phyloP scores from a whole-genome alignment of 2,797 vertebrate species.

The Anomalospiza imberbis region DNA sequence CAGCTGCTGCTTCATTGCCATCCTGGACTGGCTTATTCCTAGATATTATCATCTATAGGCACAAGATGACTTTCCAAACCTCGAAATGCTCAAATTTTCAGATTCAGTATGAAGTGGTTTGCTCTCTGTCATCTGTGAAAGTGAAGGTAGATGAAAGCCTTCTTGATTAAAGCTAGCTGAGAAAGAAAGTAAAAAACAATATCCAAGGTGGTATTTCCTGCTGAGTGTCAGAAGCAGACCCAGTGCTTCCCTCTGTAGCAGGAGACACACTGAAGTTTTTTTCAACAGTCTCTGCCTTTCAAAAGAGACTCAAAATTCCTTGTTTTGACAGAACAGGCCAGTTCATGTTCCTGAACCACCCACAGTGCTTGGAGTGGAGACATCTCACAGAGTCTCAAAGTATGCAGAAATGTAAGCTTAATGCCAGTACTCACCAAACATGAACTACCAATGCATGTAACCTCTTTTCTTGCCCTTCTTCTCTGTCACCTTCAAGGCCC shows the following conservation, averaged over 20 bases:
- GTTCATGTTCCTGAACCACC: not conserved
- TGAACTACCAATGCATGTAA: not conserved
- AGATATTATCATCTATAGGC: not conserved
- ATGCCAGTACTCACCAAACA: not conserved
- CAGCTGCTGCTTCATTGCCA: not conserved
- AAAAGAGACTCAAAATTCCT: not conserved
- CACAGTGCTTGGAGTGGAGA: not conserved
- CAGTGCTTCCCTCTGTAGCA: not conserved
- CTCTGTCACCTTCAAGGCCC: not conserved
- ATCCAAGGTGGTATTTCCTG: not conserved
- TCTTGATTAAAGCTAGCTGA: not conserved
- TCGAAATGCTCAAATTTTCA: not conserved
- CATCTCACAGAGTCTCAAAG: not conserved
- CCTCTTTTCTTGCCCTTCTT: not conserved
- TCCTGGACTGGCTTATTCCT: not conserved
- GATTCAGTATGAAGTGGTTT: not conserved
- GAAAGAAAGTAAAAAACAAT: not conserved
- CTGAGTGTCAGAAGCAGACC: not conserved
- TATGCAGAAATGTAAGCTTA: not conserved
- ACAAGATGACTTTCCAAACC: not conserved
- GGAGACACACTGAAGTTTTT: not conserved
- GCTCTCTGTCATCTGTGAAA: not conserved
- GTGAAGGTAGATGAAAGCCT: not conserved
- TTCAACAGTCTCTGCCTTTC: not conserved
- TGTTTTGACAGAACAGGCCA: not conserved